Percentiles rank a stretch among this genome's conserved stretches.
Conservation (phyloP, 1,140 invertebrate species). For the Drosophila gunungcola region DNA sequence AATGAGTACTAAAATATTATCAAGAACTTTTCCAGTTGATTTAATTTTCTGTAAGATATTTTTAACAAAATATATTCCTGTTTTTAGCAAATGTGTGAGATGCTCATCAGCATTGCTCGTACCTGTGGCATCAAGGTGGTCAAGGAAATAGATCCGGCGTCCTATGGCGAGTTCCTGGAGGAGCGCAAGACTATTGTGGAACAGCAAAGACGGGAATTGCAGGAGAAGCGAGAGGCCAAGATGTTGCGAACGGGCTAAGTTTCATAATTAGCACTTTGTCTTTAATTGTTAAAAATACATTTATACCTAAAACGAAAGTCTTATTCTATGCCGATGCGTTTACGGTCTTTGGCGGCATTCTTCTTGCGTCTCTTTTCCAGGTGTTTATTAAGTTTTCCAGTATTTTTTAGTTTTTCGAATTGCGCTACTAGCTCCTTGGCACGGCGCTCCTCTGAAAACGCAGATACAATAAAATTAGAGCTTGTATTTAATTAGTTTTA, state of each 20-base stretch:
- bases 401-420: conserved; percentile 90
- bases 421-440: conserved; percentile 89
- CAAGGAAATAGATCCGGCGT: conserved; percentile 90
- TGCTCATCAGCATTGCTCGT: conserved; percentile 91
- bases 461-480: conserved; percentile 41
- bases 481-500: too few species aligned
- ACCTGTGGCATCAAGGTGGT: conserved; percentile 95
- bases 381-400: conserved; percentile 90
- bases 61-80: too few species aligned
- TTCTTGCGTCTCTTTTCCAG: conserved; percentile 90
- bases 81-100: conserved; percentile 92
- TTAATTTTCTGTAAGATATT: too few species aligned
- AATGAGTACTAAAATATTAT: too few species aligned
- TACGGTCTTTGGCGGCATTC: conserved; percentile 86
- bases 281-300: conserved; percentile 74
- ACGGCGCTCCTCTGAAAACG: conserved; percentile 88
- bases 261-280: conserved; percentile 11
- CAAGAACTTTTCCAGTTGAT: too few species aligned
- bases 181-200: conserved; percentile 90
- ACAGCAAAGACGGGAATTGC: conserved; percentile 91
- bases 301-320: conserved; percentile 65
- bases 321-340: conserved; percentile 82
- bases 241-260: conserved; percentile 91
- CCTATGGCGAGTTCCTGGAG: conserved; percentile 94
- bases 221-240: conserved; percentile 96